Evolutionary conservation across 2,797 vertebrate genomes (phyloP).

Genomic region (Thalassophryne amazonica): DNA sequence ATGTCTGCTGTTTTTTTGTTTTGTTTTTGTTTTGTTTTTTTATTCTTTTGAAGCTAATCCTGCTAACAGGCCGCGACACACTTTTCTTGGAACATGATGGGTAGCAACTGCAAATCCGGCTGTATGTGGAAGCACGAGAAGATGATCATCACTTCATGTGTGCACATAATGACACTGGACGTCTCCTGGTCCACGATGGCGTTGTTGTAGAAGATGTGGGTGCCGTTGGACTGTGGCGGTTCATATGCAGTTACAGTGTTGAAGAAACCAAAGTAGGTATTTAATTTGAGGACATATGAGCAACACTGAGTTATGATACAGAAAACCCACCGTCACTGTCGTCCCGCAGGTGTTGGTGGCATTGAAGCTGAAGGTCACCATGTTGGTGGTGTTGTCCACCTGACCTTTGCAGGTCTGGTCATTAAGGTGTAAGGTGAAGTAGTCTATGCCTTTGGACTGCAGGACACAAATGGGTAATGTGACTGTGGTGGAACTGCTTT

Average conservation of each 20-base stretch:
- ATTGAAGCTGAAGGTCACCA: neutral
- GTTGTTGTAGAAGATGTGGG: neutral
- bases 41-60: too few relatives aligned
- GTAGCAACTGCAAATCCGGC: neutral
- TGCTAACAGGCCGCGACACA: neutral
- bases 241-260: neutral
- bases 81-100: neutral
- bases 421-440: neutral
- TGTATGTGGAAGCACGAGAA: conserved; percentile 2
- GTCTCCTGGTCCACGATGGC: neutral
- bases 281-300: too few relatives aligned
- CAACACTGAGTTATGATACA: too few relatives aligned
- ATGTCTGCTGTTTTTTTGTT: too few relatives aligned
- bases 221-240: neutral
- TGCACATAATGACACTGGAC: neutral
- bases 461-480: neutral
- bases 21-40: too few relatives aligned
- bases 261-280: too few relatives aligned
- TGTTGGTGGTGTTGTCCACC: neutral
- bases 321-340: neutral
- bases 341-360: neutral
- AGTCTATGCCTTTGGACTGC: neutral
- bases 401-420: neutral
- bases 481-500: neutral
- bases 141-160: neutral